Base-by-base conservation (phyloP, 2,113 vertebrate genomes). In the Herpailurus yagouaroundi region DNA sequence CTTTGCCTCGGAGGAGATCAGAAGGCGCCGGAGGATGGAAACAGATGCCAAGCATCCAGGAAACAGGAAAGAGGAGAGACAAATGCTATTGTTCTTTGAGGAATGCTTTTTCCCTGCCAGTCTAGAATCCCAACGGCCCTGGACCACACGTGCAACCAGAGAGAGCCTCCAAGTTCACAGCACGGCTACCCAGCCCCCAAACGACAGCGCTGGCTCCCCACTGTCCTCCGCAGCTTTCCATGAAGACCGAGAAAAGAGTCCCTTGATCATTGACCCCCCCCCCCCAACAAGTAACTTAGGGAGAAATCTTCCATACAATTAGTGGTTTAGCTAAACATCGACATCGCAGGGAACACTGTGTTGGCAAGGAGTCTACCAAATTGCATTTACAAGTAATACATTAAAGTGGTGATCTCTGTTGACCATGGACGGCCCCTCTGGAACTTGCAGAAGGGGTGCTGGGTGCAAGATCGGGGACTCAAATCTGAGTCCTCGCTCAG, bases 311-410 rank as follows among this genome's bases (percentile, higher is more conserved):
- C 23, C 60, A 5, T 21, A 18, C 16, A 6, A 45, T 27, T 33
- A 55, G 41, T 57, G 68, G 31, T 16, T 86, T 83, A 93, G 66
- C 69, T 86, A 84, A 87, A 55, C 36, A 74, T n/a, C n/a, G 36
- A 38, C 25, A 15, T 38, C 29, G 9, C 29, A 52, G 23, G 2
- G 19, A 55, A 55, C 50, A 33, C 31, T 50, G 1, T 55, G 23
- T 13, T 5, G n/a, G 38, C 7, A 60, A 50, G 27, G 41, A 12
- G 55, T 19, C 71, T 57, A 52, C 74, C 60, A 69, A 80, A 50
- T 2, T 45, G 10, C n/a, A 76, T n/a, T 71, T 50, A 36, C n/a
- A 64, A 80, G 41, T 41, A 50, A 36, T 33, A 31, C 8, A 19
- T 71, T 77, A 89, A 95, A 73, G 36, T 36, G 33, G 48, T 77